Evolutionary conservation across 2,797 vertebrate species (phyloP), one percentile per base, ranked within the genome.

Genomic region (Spatula versicolor): DNA sequence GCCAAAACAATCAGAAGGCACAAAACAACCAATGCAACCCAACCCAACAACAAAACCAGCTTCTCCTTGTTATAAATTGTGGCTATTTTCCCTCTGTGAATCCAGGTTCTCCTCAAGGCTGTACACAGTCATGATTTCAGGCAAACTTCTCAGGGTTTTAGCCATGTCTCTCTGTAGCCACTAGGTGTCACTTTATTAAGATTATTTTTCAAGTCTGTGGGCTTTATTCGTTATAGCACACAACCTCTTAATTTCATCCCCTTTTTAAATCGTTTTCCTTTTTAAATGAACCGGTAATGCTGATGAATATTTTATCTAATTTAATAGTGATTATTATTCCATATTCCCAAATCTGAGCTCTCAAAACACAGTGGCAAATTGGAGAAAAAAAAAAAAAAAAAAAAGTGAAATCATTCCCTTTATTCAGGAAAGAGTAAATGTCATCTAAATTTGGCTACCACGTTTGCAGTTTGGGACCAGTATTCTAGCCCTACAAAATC

Each of bases 111-210:
- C 16, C 28, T 45, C 31, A 22, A 21, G 41, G 37, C 26, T 14
- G 20, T 8, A 23, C 2, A 9, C 2, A 11, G 22, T 6, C 25
- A 3, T 23, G n/a, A 31, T 14, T 30, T 4, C 21, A 5, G 25
- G 13, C 30, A 20, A 35, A 1, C 20, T 7, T 2, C 37, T 7
- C 6, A 8, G 26, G 3, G 25, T 12, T 45, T 35, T 43, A 25
- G 45, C 52, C 71, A 22, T 64, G 60, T 2, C 52, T 6, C 46
- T 5, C 5, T 1, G 22, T 17, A 45, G 50, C 95, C 97, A 92
- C 96, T 87, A 96, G 94, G 79, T 92, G 97, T 88, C 97, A 60
- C 72, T 33, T 95, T 39, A 37, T 39, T 9, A 73, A 90, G 91
- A 20, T 4, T 31, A 37, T 90, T 54, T 50, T n/a, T 19, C 30